phyloP scores from a whole-genome alignment of 2,113 vertebrate genomes.

The Glaucomys volans region DNA sequence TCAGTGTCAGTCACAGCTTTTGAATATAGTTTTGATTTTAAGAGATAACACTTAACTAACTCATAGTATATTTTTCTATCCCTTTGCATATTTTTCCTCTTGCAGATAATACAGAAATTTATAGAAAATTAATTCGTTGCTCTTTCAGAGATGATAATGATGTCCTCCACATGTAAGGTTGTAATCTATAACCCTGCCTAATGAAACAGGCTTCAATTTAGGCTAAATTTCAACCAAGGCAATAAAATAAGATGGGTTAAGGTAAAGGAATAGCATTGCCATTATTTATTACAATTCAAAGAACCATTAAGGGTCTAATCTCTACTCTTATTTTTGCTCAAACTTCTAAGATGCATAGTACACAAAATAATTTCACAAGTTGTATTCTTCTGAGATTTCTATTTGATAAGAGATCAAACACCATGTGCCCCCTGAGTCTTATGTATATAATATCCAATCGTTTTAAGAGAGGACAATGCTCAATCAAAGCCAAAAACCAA shows the following conservation, averaged over 20 bases:
- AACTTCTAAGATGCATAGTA: neutral
- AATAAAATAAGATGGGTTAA: neutral
- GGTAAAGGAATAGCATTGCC: neutral
- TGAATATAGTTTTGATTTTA: neutral
- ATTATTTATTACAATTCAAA: neutral
- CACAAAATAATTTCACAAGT: neutral
- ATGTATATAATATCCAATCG: neutral
- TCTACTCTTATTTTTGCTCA: conserved; percentile 12
- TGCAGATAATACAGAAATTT: neutral
- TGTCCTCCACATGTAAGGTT: neutral
- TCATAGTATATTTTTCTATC: neutral
- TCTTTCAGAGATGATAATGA: neutral
- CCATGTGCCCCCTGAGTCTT: neutral
- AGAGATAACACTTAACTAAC: neutral
- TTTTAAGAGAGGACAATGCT: neutral
- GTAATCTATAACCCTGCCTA: neutral
- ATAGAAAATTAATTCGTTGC: conserved; percentile 6
- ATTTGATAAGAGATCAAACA: neutral
- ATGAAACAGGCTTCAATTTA: neutral
- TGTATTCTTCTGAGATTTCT: conserved; percentile 51
- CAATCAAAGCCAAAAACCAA: neutral
- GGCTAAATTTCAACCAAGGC: neutral
- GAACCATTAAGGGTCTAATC: neutral
- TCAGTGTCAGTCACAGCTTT: neutral
- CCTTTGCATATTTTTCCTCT: neutral